Percentiles rank a stretch among this genome's conserved stretches.
Conservation (phyloP, 2,113 vertebrate genomes). For the Lepus timidus region DNA sequence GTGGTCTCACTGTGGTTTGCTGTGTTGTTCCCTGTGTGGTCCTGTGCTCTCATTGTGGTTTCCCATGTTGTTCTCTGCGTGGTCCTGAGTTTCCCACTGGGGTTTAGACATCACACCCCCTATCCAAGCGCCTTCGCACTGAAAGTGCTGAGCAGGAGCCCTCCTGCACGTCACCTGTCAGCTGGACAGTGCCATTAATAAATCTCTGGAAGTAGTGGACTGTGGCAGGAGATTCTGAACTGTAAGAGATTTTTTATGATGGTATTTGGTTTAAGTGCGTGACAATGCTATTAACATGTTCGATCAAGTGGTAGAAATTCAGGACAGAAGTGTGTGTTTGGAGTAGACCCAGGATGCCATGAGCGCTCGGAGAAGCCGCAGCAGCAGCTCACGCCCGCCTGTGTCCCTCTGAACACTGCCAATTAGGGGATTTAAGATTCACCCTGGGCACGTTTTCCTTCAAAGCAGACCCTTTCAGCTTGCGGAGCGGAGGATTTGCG, state of each 20-base stretch:
- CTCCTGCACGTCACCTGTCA: not conserved
- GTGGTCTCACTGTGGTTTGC: too few relatives aligned
- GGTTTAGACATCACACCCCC: too few relatives aligned
- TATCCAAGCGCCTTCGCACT: too few relatives aligned
- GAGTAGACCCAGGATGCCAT: not conserved
- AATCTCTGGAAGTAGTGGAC: not conserved
- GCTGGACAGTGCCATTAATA: not conserved
- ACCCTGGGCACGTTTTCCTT: constrained; percentile 80
- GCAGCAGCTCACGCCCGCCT: too few relatives aligned
- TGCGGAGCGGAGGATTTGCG: constrained; percentile 85
- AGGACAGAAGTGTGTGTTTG: not conserved
- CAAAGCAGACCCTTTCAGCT: constrained; percentile 86
- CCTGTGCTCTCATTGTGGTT: too few relatives aligned
- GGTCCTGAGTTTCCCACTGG: too few relatives aligned
- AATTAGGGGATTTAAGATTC: constrained; percentile 88
- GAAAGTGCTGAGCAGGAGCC: too few relatives aligned
- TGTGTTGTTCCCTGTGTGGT: too few relatives aligned
- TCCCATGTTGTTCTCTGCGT: too few relatives aligned
- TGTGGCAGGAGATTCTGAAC: not conserved
- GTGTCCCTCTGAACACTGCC: constrained; percentile 72
- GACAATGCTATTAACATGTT: not conserved
- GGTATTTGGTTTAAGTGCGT: not conserved
- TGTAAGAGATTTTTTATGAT: not conserved
- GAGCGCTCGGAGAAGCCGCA: too few relatives aligned
- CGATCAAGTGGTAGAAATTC: not conserved